Evolutionary conservation across 2,888 invertebrate genomes (phyloP).

Genomic region (Eupithecia abbreviata): DNA sequence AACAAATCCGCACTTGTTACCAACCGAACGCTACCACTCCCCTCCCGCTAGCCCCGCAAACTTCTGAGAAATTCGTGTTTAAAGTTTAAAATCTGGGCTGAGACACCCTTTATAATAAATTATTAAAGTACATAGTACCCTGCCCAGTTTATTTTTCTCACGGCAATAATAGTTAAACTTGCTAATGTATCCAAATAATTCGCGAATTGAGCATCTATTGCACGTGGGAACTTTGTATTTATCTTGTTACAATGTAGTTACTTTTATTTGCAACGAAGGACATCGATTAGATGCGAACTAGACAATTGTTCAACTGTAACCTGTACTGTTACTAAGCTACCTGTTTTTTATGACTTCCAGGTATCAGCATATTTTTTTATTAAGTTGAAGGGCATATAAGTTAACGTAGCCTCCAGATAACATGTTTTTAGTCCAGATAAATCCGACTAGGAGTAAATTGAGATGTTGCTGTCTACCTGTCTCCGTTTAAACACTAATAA

Average conservation of each 20-base stretch:
- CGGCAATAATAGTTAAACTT: conserved; percentile 18
- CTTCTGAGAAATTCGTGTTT: too few relatives aligned
- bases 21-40: too few relatives aligned
- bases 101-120: too few relatives aligned
- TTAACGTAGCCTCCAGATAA: neutral
- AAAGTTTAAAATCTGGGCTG: too few relatives aligned
- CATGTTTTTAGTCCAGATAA: neutral
- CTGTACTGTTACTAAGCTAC: neutral
- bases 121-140: neutral
- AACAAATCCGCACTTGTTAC: too few relatives aligned
- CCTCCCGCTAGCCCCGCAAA: too few relatives aligned
- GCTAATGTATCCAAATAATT: conserved; percentile 17
- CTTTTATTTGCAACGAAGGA: conserved; percentile 23
- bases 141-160: conserved; percentile 19
- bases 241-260: conserved; percentile 13
- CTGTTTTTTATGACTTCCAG: neutral
- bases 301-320: neutral
- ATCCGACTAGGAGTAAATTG: neutral
- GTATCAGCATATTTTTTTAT: neutral
- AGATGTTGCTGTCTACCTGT: neutral
- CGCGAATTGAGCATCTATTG: conserved; percentile 25
- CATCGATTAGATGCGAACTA: neutral
- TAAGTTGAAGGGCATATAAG: neutral
- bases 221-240: conserved; percentile 17
- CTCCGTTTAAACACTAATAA: neutral